A percentile compares a stretch with the other conserved stretches of the same genome.
phyloP scores from a whole-genome alignment of 2,888 invertebrate genomes.

The Eristalinus aeneus region DNA sequence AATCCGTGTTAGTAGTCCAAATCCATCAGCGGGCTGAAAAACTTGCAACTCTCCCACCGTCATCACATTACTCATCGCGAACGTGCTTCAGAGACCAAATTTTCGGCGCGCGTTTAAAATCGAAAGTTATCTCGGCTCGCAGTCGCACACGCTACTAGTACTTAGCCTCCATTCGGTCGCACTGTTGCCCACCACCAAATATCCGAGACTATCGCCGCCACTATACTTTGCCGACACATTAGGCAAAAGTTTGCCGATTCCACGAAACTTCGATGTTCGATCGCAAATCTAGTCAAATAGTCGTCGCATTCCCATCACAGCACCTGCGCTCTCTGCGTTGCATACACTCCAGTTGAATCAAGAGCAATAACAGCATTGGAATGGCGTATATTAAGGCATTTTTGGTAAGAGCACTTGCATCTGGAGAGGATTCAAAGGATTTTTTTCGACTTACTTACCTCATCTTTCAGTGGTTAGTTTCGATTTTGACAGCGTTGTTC shows the following conservation, averaged over 20 bases:
- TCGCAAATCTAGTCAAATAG: conserved; percentile 43
- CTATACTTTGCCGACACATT: conserved; percentile 13
- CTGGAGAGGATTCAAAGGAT: neutral
- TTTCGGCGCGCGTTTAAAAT: neutral
- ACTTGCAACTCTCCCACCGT: neutral
- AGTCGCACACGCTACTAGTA: neutral
- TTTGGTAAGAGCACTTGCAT: conserved; percentile 16
- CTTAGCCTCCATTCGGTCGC: conserved; percentile 6
- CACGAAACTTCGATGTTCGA: conserved; percentile 21
- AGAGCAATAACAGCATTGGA: neutral
- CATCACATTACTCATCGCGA: neutral
- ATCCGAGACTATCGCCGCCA: neutral
- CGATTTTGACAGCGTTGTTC: neutral
- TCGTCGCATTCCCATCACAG: conserved; percentile 25
- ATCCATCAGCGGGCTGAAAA: neutral
- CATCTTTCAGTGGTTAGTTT: conserved; percentile 24
- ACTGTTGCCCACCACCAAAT: conserved; percentile 39
- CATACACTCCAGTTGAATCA: neutral
- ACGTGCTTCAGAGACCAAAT: neutral
- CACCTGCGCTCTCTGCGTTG: conserved; percentile 16
- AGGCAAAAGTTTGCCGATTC: conserved; percentile 20
- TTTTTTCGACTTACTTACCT: neutral
- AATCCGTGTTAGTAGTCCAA: neutral
- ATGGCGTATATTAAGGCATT: conserved; percentile 20
- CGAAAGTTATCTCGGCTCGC: neutral